Conservation (phyloP, 1,140 invertebrate genomes). For the Panulirus ornatus region DNA sequence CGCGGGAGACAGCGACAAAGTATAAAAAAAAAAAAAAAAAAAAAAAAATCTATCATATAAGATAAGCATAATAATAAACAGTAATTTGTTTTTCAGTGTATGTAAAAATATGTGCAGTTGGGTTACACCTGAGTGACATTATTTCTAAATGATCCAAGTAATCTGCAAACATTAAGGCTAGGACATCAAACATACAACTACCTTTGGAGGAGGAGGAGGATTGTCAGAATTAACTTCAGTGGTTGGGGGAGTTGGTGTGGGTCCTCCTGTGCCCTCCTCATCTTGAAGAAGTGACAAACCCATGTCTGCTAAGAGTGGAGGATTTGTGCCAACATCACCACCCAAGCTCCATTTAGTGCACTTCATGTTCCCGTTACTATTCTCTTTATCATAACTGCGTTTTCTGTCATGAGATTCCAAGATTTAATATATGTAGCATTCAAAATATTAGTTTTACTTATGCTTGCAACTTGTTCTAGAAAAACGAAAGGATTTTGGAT, state of each 20-base stretch:
- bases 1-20: too few relatives aligned
- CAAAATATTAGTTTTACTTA: not conserved
- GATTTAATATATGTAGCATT: not conserved
- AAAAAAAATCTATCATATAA: too few relatives aligned
- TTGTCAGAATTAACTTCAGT: not conserved
- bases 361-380: constrained; percentile 44
- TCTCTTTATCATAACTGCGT: constrained; percentile 54
- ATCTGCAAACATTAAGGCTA: too few relatives aligned
- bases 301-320: constrained; percentile 63
- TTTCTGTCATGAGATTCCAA: constrained; percentile 6
- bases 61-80: too few relatives aligned
- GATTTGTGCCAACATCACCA: constrained; percentile 54
- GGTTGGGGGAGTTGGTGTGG: constrained; percentile 24
- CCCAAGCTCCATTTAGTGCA: constrained; percentile 49
- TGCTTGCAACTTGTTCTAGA: not conserved
- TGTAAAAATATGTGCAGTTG: too few relatives aligned
- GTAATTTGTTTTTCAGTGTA: too few relatives aligned
- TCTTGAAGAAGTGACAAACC: constrained; percentile 52
- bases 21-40: too few relatives aligned
- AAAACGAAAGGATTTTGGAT: not conserved
- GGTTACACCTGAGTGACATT: too few relatives aligned
- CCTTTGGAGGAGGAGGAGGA: constrained; percentile 8
- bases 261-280: constrained; percentile 24
- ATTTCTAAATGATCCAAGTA: too few relatives aligned
- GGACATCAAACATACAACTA: too few relatives aligned